Evolutionary conservation across 2,888 invertebrate species (phyloP).

Genomic region (Zaprionus obscuricornis): DNA sequence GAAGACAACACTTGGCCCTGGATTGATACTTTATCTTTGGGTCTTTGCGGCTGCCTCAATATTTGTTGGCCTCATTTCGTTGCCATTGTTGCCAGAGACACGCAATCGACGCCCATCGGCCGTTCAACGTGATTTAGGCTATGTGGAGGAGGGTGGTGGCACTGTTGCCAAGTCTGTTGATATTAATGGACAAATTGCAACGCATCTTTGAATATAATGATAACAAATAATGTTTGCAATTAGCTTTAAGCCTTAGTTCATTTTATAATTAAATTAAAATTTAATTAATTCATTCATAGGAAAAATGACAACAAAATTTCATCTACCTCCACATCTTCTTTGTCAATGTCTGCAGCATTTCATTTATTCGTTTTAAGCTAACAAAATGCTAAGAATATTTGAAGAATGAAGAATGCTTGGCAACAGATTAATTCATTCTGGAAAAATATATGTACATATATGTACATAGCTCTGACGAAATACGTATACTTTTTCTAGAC

Average conservation of each 20-base stretch:
- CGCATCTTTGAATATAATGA: slow-evolving; percentile 46
- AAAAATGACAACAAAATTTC: no score
- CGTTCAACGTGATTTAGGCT: slow-evolving; percentile 67
- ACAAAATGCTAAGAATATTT: no score
- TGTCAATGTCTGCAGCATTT: no score
- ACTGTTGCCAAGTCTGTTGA: slow-evolving; percentile 49
- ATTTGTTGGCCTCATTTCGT: slow-evolving; percentile 63
- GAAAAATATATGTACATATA: no score
- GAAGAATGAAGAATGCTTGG: no score
- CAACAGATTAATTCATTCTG: no score
- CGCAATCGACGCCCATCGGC: slow-evolving; percentile 65
- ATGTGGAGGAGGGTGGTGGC: slow-evolving; percentile 29
- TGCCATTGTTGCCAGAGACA: slow-evolving; percentile 76
- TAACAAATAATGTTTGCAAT: background rate
- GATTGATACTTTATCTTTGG: slow-evolving; percentile 64
- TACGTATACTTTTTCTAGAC: background rate
- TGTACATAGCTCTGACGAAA: slow-evolving; percentile 17
- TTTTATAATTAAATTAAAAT: slow-evolving; percentile 2
- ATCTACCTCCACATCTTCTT: no score
- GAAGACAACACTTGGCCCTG: slow-evolving; percentile 46
- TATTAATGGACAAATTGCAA: slow-evolving; percentile 57
- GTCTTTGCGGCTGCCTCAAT: slow-evolving; percentile 73
- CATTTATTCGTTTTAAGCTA: no score
- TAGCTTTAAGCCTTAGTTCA: slow-evolving; percentile 14
- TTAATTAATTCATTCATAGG: slow-evolving; percentile 1